phyloP scores from a whole-genome alignment of 2,888 invertebrate genomes.

The Metellina segmentata region DNA sequence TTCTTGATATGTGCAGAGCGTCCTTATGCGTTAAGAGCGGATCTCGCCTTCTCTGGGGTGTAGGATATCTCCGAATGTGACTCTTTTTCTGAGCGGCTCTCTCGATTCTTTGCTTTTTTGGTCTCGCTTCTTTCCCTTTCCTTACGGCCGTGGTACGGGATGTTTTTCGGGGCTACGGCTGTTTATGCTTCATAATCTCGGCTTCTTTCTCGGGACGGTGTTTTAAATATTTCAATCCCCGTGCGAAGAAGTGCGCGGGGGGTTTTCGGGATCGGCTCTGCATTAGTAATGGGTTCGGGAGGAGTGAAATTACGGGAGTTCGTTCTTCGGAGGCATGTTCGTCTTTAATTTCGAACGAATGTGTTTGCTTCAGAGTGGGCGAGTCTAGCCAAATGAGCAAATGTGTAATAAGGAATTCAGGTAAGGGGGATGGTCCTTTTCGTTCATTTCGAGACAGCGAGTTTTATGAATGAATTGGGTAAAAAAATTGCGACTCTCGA shows the following conservation, averaged over 20 bases:
- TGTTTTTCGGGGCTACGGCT: neutral
- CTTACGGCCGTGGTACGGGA: too few relatives aligned
- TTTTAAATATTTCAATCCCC: neutral
- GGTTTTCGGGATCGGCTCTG: neutral
- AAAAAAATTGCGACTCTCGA: too few relatives aligned
- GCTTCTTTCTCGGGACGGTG: neutral
- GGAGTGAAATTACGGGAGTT: neutral
- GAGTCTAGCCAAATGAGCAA: too few relatives aligned
- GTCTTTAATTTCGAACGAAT: too few relatives aligned
- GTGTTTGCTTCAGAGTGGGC: too few relatives aligned
- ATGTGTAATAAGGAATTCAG: too few relatives aligned
- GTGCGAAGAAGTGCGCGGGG: neutral
- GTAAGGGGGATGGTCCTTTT: too few relatives aligned
- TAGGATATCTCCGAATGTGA: conserved; percentile 56
- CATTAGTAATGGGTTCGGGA: neutral
- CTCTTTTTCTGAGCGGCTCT: conserved; percentile 39
- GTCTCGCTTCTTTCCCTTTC: too few relatives aligned
- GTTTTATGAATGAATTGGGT: too few relatives aligned
- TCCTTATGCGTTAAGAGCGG: conserved; percentile 60
- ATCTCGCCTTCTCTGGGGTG: conserved; percentile 41
- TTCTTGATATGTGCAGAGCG: conserved; percentile 51
- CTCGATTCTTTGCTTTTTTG: neutral
- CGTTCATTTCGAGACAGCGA: too few relatives aligned
- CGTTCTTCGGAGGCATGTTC: too few relatives aligned
- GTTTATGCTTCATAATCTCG: neutral